Evolutionary conservation across 2,113 vertebrate genomes (phyloP).

Genomic region (Hemicordylus capensis): DNA sequence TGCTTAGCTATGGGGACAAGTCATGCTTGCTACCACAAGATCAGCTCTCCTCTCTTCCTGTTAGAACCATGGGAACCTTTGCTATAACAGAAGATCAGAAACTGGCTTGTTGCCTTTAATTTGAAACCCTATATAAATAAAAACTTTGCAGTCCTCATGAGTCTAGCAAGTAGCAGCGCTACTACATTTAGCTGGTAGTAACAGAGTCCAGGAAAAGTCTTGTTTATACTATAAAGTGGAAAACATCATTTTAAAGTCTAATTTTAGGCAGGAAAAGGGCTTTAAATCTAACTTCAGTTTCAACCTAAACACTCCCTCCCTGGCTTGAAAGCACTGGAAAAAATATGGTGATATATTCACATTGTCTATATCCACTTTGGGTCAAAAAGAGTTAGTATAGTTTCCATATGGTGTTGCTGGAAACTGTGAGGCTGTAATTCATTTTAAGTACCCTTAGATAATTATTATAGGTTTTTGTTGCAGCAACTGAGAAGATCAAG

Average conservation of each 20-base stretch:
- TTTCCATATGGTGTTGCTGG: slow-evolving; percentile 7
- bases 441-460: slow-evolving; percentile 1
- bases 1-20: too few relatives aligned
- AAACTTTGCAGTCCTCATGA: background rate
- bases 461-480: background rate
- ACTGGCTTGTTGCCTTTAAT: slow-evolving; percentile 30
- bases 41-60: too few relatives aligned
- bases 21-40: too few relatives aligned
- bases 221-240: slow-evolving; percentile 3
- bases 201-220: slow-evolving; percentile 17
- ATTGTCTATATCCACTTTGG: background rate
- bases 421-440: slow-evolving; percentile 6
- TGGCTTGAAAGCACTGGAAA: slow-evolving; percentile 21
- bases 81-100: slow-evolving; percentile 3
- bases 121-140: slow-evolving; percentile 30
- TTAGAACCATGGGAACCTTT: slow-evolving; percentile 6
- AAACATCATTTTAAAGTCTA: background rate
- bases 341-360: slow-evolving; percentile 18
- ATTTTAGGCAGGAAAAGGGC: slow-evolving; percentile 1
- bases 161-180: slow-evolving; percentile 21
- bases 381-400: background rate
- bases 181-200: slow-evolving; percentile 24
- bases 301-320: background rate
- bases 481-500: background rate
- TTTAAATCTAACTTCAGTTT: background rate